Conservation (phyloP, 2,888 invertebrate species). For the Phaedon cochleariae region DNA sequence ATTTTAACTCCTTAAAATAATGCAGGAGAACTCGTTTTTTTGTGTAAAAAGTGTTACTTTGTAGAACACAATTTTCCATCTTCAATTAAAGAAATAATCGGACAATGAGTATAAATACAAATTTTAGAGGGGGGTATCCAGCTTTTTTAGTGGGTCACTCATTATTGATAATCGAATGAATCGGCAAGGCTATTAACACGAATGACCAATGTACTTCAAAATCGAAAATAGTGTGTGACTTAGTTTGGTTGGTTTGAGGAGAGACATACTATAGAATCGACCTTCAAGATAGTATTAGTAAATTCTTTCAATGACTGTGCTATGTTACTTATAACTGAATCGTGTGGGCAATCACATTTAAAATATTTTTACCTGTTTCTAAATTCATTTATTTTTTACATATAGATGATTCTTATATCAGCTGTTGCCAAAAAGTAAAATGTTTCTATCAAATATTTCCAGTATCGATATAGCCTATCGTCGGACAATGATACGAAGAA, state of each 20-base stretch:
- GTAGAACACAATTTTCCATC: no score
- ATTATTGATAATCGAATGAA: neutral
- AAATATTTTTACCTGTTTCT: conserved; percentile 47
- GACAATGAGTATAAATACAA: no score
- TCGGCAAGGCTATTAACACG: no score
- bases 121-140: no score
- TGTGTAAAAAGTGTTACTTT: no score
- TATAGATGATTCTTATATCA: conserved; percentile 19
- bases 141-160: no score
- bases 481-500: neutral
- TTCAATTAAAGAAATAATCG: no score
- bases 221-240: no score
- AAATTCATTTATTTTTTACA: conserved; percentile 36
- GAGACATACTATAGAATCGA: conserved; percentile 1
- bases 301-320: conserved; percentile 31
- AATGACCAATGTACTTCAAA: no score
- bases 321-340: conserved; percentile 37
- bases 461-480: neutral
- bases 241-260: no score
- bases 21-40: no score
- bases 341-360: conserved; percentile 52
- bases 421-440: conserved; percentile 11
- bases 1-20: no score
- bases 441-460: conserved; percentile 25
- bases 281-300: conserved; percentile 1